These are phyloP conservation scores for Cheilosia scutellata DNA, from an alignment of 2,888 invertebrate genomes.

Conservation along the genomic window DNA sequence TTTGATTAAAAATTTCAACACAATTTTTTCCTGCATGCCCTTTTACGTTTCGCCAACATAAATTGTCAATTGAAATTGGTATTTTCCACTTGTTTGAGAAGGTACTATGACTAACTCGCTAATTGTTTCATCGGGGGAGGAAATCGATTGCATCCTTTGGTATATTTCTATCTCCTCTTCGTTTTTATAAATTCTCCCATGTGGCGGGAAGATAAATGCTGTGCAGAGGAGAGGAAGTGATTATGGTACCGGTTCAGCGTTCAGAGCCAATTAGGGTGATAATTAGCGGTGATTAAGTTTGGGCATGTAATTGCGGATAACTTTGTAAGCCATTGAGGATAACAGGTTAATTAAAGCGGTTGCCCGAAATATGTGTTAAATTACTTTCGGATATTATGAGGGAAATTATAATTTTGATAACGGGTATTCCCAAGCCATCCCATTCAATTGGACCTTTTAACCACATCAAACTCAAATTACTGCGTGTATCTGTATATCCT, in stretches of 20 bases:
- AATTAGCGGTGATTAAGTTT: slow-evolving; percentile 72
- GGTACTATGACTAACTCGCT: slow-evolving; percentile 23
- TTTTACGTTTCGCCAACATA: slow-evolving; percentile 48
- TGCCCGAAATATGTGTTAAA: background rate
- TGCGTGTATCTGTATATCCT: background rate
- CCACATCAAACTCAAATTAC: slow-evolving; percentile 51
- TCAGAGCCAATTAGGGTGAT: slow-evolving; percentile 62
- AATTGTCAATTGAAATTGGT: slow-evolving; percentile 67
- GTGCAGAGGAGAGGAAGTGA: slow-evolving; percentile 68
- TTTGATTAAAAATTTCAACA: slow-evolving; percentile 71
- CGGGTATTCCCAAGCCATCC: background rate
- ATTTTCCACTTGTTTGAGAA: slow-evolving; percentile 5
- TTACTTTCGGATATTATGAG: background rate
- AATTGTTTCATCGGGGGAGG: slow-evolving; percentile 54
- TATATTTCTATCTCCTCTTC: slow-evolving; percentile 39
- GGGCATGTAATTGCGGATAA: slow-evolving; percentile 35
- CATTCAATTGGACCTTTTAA: slow-evolving; percentile 13
- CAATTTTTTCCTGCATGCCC: slow-evolving; percentile 1
- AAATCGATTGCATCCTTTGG: slow-evolving; percentile 69
- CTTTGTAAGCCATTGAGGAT: slow-evolving; percentile 52
- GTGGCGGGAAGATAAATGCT: slow-evolving; percentile 54
- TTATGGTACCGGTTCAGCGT: slow-evolving; percentile 62
- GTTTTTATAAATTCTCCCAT: slow-evolving; percentile 41
- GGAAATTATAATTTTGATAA: background rate
- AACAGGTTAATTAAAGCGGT: slow-evolving; percentile 31